These are phyloP conservation scores for Oreocharis arfaki DNA, from an alignment of 2,113 vertebrate genomes.

Conservation along the genomic window DNA sequence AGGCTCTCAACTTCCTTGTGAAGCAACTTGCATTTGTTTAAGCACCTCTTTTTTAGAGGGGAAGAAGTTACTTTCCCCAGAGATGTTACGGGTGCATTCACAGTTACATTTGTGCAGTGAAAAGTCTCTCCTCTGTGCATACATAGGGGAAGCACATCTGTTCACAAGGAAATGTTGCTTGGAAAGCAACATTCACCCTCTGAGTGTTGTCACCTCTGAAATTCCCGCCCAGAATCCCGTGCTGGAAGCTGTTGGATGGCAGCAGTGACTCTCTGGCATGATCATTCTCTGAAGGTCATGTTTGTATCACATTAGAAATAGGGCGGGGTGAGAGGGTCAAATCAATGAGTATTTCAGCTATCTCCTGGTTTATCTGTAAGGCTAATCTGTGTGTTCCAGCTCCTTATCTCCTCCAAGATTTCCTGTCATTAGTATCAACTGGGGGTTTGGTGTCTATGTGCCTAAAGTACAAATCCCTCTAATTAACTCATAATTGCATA, in stretches of 20 bases:
- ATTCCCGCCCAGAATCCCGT: not conserved
- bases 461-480: not conserved
- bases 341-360: not conserved
- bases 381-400: not conserved
- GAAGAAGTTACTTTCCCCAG: not conserved
- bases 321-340: not conserved
- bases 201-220: not conserved
- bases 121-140: not conserved
- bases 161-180: not conserved
- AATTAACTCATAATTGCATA: not conserved
- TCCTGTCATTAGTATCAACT: not conserved
- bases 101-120: not conserved
- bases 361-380: not conserved
- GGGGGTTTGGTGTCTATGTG: not conserved
- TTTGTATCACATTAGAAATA: not conserved
- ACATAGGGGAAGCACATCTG: not conserved
- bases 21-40: not conserved
- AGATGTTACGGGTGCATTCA: not conserved
- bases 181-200: not conserved
- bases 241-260: not conserved
- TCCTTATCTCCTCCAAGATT: not conserved
- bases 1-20: not conserved
- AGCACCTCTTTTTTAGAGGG: not conserved
- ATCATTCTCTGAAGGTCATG: not conserved
- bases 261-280: not conserved